These are phyloP conservation scores for Neosalanx taihuensis DNA, from an alignment of 2,797 vertebrate species.

Conservation along the genomic window DNA sequence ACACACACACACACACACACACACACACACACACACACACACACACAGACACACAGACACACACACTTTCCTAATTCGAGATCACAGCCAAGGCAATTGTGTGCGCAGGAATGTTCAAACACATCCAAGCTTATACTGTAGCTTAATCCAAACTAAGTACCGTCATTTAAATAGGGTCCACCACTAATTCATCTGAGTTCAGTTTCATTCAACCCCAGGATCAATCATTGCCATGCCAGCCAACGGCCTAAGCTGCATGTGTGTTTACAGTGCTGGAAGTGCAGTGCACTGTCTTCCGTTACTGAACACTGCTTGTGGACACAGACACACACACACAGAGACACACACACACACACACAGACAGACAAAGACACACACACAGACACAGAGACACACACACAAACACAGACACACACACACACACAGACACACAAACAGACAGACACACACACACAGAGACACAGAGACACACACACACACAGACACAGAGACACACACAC, in stretches of 20 bases:
- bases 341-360: conserved; percentile 4
- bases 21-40: background rate
- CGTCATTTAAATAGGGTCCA: background rate
- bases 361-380: conserved; percentile 3
- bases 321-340: background rate
- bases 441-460: too few species aligned
- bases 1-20: background rate
- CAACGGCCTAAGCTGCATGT: too few species aligned
- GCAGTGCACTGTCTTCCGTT: background rate
- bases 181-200: too few species aligned
- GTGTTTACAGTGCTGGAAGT: too few species aligned
- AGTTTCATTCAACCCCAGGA: too few species aligned
- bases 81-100: background rate
- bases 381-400: background rate
- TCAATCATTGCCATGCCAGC: too few species aligned
- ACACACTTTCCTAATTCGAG: background rate
- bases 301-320: background rate
- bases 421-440: background rate
- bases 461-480: background rate
- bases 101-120: background rate
- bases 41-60: background rate
- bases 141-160: background rate
- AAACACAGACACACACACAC: background rate
- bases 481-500: background rate
- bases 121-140: background rate